These are phyloP conservation scores for Hipposideros larvatus DNA, from an alignment of 2,797 vertebrate genomes.

Conservation along the genomic window DNA sequence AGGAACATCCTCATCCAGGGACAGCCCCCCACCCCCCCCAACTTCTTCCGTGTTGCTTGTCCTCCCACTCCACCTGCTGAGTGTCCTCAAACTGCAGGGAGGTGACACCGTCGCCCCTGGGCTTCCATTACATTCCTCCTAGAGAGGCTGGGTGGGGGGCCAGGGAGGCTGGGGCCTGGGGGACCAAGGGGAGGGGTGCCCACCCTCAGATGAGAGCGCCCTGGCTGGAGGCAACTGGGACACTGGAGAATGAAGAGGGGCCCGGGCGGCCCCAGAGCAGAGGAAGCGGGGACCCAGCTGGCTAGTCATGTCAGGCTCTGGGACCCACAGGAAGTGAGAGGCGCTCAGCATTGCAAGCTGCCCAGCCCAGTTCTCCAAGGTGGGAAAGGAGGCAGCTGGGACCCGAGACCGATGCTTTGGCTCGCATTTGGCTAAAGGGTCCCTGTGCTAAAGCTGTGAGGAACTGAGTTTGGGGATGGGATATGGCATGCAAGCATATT, in stretches of 20 bases:
- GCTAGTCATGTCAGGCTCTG: background rate
- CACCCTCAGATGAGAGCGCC: background rate
- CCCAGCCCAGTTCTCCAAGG: background rate
- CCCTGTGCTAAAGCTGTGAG: background rate
- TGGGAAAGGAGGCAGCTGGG: background rate
- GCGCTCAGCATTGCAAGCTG: accelerated
- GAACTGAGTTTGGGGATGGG: background rate
- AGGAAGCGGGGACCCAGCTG: background rate
- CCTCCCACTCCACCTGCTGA: background rate
- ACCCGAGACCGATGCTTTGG: background rate
- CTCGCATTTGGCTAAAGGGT: background rate
- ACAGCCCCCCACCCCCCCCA: background rate
- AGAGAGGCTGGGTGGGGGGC: background rate
- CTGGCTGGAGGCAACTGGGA: background rate
- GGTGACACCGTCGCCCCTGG: too few relatives aligned
- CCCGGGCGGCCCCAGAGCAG: background rate
- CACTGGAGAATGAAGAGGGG: background rate
- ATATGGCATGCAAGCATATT: accelerated
- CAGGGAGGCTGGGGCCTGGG: background rate
- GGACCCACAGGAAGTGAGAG: background rate
- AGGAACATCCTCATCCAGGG: background rate
- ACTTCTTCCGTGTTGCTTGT: background rate
- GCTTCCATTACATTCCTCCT: background rate
- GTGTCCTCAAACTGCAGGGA: background rate
- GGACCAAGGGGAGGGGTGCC: too few relatives aligned